A percentile compares a stretch with the other conserved stretches of the same genome.
Evolutionary conservation across 2,113 vertebrate genomes (phyloP).

Genomic region (Holacanthus passer): DNA sequence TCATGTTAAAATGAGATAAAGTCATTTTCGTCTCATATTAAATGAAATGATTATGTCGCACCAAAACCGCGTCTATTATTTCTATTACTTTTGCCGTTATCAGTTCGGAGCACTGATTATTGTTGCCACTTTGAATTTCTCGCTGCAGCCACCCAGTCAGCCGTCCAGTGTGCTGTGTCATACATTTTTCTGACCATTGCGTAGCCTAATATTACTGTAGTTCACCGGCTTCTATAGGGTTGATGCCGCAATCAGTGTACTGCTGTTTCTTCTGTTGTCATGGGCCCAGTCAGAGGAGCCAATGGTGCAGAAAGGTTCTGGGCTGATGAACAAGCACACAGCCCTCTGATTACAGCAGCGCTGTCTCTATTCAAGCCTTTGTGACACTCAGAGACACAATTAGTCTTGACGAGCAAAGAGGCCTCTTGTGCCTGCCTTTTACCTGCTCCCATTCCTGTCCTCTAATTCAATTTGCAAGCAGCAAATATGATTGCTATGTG

Average conservation of each 20-base stretch:
- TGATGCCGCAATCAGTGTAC: constrained; percentile 55
- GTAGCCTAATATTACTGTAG: constrained; percentile 36
- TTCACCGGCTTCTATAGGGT: constrained; percentile 23
- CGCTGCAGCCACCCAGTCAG: background rate
- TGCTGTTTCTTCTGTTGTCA: constrained; percentile 54
- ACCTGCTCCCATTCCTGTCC: constrained; percentile 70
- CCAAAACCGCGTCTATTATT: constrained; percentile 1
- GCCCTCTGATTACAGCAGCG: constrained; percentile 65
- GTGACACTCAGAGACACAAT: constrained; percentile 77
- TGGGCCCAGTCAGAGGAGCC: constrained; percentile 52
- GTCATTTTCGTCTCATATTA: background rate
- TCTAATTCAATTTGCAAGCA: constrained; percentile 78
- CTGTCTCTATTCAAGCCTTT: constrained; percentile 65
- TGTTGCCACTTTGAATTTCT: constrained; percentile 7
- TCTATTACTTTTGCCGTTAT: background rate
- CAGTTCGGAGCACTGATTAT: constrained; percentile 9
- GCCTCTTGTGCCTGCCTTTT: constrained; percentile 69
- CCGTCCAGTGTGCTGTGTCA: background rate
- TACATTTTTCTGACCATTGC: constrained; percentile 26
- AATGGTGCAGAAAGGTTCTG: constrained; percentile 72
- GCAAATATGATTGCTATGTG: constrained; percentile 78
- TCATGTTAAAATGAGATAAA: constrained; percentile 16
- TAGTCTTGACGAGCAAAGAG: constrained; percentile 76
- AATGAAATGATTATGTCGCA: background rate
- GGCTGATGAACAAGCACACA: constrained; percentile 74